Conservation (phyloP, 2,797 vertebrate species). For the Anguilla megastoma region DNA sequence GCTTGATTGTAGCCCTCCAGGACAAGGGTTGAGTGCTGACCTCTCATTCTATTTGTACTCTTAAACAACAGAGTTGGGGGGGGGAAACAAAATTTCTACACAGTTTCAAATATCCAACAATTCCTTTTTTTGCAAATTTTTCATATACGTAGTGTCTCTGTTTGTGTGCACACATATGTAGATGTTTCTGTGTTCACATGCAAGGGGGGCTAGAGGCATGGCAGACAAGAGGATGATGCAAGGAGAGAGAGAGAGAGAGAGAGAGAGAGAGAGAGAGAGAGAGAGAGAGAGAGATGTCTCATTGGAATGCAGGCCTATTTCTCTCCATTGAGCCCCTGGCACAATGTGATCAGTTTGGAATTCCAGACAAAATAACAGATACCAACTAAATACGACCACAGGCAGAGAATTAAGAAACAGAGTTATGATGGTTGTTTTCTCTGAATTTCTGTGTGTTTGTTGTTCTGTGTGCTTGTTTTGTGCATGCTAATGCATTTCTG, state of each 20-base stretch:
- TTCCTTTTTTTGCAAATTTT: background rate
- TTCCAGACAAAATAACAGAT: background rate
- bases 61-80: background rate
- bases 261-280: too few relatives aligned
- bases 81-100: background rate
- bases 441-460: constrained; percentile 6
- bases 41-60: constrained; percentile 16
- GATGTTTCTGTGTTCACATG: too few relatives aligned
- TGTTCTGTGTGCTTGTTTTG: background rate
- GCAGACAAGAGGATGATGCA: background rate
- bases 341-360: background rate
- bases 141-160: background rate
- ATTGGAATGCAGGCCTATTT: background rate
- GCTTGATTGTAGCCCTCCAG: constrained; percentile 9
- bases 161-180: background rate
- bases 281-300: too few relatives aligned
- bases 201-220: background rate
- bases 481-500: background rate
- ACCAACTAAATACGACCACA: background rate
- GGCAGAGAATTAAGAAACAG: background rate
- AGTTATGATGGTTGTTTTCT: background rate
- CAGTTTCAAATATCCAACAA: background rate
- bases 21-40: constrained; percentile 19
- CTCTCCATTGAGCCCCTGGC: background rate
- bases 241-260: too few relatives aligned